Base-by-base conservation (phyloP, 2,797 vertebrate species). In the Oreonectes daqikongensis region DNA sequence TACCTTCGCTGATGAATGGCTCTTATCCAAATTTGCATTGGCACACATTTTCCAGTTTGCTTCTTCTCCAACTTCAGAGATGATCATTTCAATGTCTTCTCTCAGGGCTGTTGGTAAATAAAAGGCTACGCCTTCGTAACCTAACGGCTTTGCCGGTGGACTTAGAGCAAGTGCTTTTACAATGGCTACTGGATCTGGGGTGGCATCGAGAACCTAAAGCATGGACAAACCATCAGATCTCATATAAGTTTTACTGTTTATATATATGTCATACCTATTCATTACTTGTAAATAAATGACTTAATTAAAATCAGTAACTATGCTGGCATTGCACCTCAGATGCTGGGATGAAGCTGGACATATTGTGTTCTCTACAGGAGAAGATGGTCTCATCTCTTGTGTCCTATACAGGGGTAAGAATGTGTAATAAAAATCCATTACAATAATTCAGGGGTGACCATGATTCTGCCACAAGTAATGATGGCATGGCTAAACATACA, bases 1-100 rank as follows among this genome's bases (percentile, higher is more conserved):
- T 5, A 14, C 85, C 83, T 81, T 84, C 24, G 68, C 72, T 75
- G 48, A 68, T 55, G 74, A 35, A 30, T 50, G 69, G 24, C 20
- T 32, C 42, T 81, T 82, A 4, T 84, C 72, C 52, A 87, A 1
- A 12, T 61, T 81, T 35, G 86, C 77, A 72, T 92, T 86, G 0
- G 87, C 46, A 44, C 91, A 93, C 83, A 92, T 86, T 85, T 92
- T 94, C 93, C 93, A 94, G 88, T 92, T 94, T 77, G 84, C 83
- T 60, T 88, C 84, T 5, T 88, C 84, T 75, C 88, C 90, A 28
- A 91, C 75, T 63, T 92, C 85, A 20, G 91, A 93, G 72, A 92
- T 61, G 18, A 92, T 89, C 71, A 93, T 48, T 42, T 93, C 90
- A 22, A 77, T 35, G 18, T 83, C 85, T 9, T 86, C 46, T 32